Evolutionary conservation across 2,888 invertebrate genomes (phyloP), one percentile per base, ranked within the genome.

Genomic region (Anaspis maculata): DNA sequence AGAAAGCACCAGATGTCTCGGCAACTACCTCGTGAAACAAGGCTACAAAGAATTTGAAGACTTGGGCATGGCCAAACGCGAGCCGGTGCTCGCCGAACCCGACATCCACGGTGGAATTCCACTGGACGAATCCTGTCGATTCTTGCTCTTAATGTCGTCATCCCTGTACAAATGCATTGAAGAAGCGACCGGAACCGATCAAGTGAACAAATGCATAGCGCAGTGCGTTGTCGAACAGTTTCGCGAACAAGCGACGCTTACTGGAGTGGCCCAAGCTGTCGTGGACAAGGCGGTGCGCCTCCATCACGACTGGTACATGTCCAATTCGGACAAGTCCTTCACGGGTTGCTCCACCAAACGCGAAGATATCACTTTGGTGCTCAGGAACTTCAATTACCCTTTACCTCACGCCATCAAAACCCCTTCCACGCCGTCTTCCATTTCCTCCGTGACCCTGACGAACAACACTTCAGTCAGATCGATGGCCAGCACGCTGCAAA

Each of bases 21-120:
- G 91, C 2, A 90, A 90, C 64, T 89, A 88, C 57, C 68, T 83
- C 22, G 82, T 90, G 1, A 92, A 92, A 66, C 86, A 83, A 0
- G 79, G 85, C 2, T 88, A 87, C 55, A 82, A 79, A 55, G 89
- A 91, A 29, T 83, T 85, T 54, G 85, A 86, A 2, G 76, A 77
- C 30, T 69, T 92, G 25, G 68, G 76, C 2, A 63, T 70, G 11
- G 86, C 89, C 0, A 63, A 62, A 1, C 68, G 77, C 3, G 89
- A 90, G 51, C 91, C 91, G 0, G 81, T 92, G 1, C 80, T 85
- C 11, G 79, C 88, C 0, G 78, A 82, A 29, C 90, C 91, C 0
- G 87, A 89, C 61, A 80, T 89, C 42, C 80, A 81, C 48, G 87
- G 85, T 0, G 86, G 87, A 0, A 82, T 89, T 26, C 64, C 71